A percentile compares a stretch with the other conserved stretches of the same genome.
Evolutionary conservation across 2,888 invertebrate genomes (phyloP).

Genomic region (Sarcophaga rosellei): DNA sequence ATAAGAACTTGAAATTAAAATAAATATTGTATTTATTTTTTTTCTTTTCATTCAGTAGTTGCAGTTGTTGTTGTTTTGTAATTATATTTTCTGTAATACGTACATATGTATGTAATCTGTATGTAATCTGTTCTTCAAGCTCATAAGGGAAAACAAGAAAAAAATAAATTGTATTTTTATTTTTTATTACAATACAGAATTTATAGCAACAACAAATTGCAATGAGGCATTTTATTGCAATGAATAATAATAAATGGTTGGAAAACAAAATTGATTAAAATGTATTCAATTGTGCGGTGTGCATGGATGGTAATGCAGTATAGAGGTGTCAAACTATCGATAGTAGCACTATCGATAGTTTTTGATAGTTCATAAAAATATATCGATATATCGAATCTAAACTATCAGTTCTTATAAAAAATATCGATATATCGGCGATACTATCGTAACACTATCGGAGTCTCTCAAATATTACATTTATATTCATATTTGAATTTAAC

Average conservation of each 20-base stretch:
- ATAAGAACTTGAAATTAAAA: neutral
- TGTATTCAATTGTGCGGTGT: too few relatives aligned
- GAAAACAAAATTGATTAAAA: neutral
- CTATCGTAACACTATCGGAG: too few relatives aligned
- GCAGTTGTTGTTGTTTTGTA: neutral
- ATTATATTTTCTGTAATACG: neutral
- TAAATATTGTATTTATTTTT: neutral
- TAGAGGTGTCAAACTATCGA: too few relatives aligned
- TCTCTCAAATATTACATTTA: too few relatives aligned
- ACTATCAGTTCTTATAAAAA: too few relatives aligned
- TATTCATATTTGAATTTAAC: too few relatives aligned
- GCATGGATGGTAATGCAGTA: too few relatives aligned
- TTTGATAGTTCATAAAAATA: too few relatives aligned
- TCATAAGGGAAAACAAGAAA: too few relatives aligned
- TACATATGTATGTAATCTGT: neutral
- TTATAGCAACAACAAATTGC: slow-evolving; percentile 32
- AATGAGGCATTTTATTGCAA: slow-evolving; percentile 51
- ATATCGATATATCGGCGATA: too few relatives aligned
- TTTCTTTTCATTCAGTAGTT: neutral
- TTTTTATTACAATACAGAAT: slow-evolving; percentile 15
- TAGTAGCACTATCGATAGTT: too few relatives aligned
- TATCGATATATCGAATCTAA: too few relatives aligned
- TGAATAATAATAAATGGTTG: slow-evolving; percentile 27
- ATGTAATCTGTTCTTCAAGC: neutral
- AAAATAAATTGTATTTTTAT: slow-evolving; percentile 16